These are phyloP conservation scores for Pseudopodoces humilis DNA, from an alignment of 2,113 vertebrate genomes.

Conservation along the genomic window DNA sequence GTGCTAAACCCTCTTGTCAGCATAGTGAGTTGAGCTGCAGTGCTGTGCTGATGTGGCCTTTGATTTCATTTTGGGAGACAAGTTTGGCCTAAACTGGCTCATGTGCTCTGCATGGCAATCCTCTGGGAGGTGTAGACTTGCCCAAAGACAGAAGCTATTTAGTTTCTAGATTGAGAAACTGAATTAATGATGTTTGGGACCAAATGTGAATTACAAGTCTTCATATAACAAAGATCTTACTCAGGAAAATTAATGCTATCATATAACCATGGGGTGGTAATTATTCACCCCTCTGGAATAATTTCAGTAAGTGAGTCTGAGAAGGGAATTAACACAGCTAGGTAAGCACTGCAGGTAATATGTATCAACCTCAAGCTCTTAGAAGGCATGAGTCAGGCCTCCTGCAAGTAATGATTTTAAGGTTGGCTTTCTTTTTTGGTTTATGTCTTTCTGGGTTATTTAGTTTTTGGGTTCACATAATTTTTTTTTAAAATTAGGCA, in stretches of 20 bases:
- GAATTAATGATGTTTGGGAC: conserved; percentile 42
- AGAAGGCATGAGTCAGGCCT: background rate
- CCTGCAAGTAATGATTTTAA: background rate
- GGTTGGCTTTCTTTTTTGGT: background rate
- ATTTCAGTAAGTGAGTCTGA: background rate
- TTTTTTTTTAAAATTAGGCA: background rate
- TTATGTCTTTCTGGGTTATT: background rate
- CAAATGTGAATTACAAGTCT: background rate
- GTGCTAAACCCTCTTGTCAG: background rate
- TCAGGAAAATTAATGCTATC: conserved; percentile 29
- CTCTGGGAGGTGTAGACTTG: background rate
- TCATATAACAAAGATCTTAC: background rate
- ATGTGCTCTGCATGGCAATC: background rate
- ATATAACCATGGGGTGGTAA: background rate
- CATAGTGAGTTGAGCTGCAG: background rate
- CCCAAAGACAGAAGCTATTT: conserved; percentile 14
- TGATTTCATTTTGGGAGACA: background rate
- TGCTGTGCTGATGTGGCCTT: background rate
- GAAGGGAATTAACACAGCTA: conserved; percentile 3
- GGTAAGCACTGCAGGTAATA: background rate
- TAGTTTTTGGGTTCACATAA: background rate
- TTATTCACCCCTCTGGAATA: conserved; percentile 8
- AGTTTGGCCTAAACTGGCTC: background rate
- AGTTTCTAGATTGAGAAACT: conserved; percentile 31
- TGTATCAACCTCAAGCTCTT: background rate